Evolutionary conservation across 2,113 vertebrate species (phyloP).

Genomic region (Calypte anna): DNA sequence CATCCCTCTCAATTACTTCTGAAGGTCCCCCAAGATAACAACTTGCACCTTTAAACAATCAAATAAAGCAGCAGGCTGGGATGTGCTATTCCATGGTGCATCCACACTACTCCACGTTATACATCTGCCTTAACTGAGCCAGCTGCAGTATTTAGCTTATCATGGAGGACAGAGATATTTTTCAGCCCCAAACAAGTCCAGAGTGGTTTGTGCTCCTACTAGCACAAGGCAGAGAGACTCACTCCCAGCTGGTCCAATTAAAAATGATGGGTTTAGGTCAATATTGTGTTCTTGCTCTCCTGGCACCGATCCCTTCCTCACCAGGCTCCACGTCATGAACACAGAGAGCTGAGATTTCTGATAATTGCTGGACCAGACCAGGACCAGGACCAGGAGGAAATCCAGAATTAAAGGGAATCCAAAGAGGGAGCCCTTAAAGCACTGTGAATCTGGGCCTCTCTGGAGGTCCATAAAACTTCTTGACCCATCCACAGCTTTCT

Average conservation of each 20-base stretch:
- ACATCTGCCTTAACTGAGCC: not conserved
- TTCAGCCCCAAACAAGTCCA: not conserved
- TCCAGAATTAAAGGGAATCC: not conserved
- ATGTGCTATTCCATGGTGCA: not conserved
- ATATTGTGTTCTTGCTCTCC: not conserved
- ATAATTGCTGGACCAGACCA: not conserved
- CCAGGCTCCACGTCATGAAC: not conserved
- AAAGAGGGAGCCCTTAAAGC: not conserved
- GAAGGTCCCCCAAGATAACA: not conserved
- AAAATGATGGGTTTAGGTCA: not conserved
- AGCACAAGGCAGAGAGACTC: not conserved
- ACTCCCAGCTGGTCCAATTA: not conserved
- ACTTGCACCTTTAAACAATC: not conserved
- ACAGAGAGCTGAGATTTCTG: not conserved
- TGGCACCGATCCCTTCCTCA: not conserved
- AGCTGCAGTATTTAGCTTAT: not conserved
- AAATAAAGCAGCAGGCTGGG: not conserved
- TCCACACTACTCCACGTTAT: accelerated
- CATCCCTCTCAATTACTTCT: not conserved
- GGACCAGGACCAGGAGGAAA: not conserved
- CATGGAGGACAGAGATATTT: not conserved
- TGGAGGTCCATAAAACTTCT: not conserved
- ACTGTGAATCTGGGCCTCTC: not conserved
- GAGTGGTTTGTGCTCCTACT: not conserved
- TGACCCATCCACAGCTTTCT: not conserved